Conservation (phyloP, 2,888 invertebrate species). For the Biston betularia region DNA sequence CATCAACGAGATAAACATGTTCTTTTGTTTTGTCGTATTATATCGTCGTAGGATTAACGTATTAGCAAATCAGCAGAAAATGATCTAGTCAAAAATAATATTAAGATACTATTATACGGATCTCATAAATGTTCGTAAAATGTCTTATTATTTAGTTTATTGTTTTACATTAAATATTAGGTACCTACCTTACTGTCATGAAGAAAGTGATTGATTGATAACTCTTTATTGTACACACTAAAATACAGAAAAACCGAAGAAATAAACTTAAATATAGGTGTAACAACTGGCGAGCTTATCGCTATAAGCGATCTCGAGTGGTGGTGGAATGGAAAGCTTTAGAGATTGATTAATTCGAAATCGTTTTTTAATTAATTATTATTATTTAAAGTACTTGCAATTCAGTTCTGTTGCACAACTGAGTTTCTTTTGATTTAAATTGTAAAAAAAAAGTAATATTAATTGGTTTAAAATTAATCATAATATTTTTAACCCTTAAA, state of each 20-base stretch:
- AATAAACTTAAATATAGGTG: too few species aligned
- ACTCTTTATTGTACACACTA: too few species aligned
- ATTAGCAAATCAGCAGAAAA: not conserved
- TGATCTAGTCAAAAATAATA: constrained; percentile 10
- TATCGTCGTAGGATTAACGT: not conserved
- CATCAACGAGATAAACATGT: not conserved
- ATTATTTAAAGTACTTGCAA: not conserved
- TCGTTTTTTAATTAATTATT: not conserved
- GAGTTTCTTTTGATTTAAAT: not conserved
- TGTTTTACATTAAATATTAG: not conserved
- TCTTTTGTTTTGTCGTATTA: not conserved
- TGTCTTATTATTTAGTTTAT: constrained; percentile 2
- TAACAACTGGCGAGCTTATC: too few species aligned
- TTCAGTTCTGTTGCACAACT: not conserved
- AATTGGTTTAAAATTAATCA: not conserved
- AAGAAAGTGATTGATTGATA: too few species aligned
- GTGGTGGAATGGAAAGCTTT: not conserved
- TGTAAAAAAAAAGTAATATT: not conserved
- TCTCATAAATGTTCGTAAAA: constrained; percentile 16
- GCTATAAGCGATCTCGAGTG: too few species aligned
- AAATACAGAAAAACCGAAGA: too few species aligned
- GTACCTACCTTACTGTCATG: not conserved
- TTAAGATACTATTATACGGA: constrained; percentile 4
- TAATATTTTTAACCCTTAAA: not conserved
- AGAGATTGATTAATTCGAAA: too few species aligned